phyloP scores from a whole-genome alignment of 2,113 vertebrate species.

The Butorides virescens region DNA sequence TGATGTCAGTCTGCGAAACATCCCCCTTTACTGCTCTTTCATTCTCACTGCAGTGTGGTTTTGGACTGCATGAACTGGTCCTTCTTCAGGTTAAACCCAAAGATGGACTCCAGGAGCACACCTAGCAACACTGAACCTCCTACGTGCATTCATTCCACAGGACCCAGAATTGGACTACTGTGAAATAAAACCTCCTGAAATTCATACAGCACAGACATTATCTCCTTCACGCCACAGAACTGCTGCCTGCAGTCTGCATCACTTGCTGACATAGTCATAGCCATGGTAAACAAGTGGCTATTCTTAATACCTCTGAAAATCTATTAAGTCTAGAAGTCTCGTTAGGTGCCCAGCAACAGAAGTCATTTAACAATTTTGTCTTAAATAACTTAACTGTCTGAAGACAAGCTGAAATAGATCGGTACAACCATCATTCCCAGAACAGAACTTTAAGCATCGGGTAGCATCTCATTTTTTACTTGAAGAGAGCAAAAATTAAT shows the following conservation, averaged over 20 bases:
- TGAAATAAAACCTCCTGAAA: background rate
- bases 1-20: background rate
- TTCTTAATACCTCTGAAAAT: background rate
- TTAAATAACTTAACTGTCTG: background rate
- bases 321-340: background rate
- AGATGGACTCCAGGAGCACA: background rate
- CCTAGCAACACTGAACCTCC: background rate
- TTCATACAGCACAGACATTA: background rate
- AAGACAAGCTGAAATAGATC: background rate
- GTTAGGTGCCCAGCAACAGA: background rate
- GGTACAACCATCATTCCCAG: background rate
- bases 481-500: background rate
- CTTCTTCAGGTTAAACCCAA: background rate
- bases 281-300: background rate
- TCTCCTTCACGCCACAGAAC: background rate
- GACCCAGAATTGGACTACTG: background rate
- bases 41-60: background rate
- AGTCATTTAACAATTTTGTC: background rate
- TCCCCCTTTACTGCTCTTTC: background rate
- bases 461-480: background rate
- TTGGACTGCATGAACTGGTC: background rate
- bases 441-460: background rate
- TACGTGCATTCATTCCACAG: fast-evolving
- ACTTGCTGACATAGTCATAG: background rate
- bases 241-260: background rate